Evolutionary conservation across 2,113 vertebrate species (phyloP), one percentile per base, ranked within the genome.

Genomic region (Tiliqua scincoides): DNA sequence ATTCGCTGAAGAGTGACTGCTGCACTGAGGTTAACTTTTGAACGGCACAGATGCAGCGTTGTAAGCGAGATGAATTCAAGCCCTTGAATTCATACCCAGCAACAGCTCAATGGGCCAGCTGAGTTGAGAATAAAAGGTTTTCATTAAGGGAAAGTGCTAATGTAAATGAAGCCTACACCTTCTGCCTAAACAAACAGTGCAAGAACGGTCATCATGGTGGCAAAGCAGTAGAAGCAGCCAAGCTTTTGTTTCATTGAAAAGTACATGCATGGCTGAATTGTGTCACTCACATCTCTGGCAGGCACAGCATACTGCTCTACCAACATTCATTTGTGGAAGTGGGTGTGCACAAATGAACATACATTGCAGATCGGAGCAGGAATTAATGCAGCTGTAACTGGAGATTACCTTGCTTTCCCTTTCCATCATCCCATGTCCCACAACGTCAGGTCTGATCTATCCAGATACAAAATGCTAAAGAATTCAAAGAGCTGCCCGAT

Each of bases 81-180:
- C 15, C 48, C 23, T 54, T 20, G 59, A 25, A 82, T 83, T 82
- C 0, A 37, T 11, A 67, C 27, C 75, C 25, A 89, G 25, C 6
- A 67, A 76, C 20, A 54, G 20, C 25, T 35, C 88, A 75, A 32
- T 91, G 35, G 82, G 89, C 27, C 0, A 87, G 40, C 2, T 87
- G 82, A 52, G 83, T 59, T 3, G 57, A 57, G 35, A 83, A 37
- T 80, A 83, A 65, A 25, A 1, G 21, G 54, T 4, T 17, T 61
- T 73, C 65, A 83, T 52, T 76, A 89, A 75, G 0, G 85, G n/a
- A 14, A 85, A 79, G 78, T 37, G 37, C 52, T 65, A 83, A 62
- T 30, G 67, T 25, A 63, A 35, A 21, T 81, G 76, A 32, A 17
- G 84, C 40, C 85, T 83, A 40, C 37, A 40, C 43, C 25, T 77